These are phyloP conservation scores for Atta texana DNA, from an alignment of 1,140 invertebrate species.

Conservation along the genomic window DNA sequence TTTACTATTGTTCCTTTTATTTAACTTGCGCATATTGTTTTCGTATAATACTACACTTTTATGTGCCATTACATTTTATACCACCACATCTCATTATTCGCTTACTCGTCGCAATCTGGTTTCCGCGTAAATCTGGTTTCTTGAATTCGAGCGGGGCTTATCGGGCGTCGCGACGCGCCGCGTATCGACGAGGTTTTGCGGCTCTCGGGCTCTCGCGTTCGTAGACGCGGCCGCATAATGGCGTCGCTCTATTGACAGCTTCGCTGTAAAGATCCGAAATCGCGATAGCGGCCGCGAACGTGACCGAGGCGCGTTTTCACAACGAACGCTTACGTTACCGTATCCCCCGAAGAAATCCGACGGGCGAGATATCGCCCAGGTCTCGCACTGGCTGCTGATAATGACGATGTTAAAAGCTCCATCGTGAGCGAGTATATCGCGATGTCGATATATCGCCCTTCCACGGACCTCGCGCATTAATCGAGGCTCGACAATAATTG, in stretches of 20 bases:
- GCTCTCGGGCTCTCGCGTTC: conserved; percentile 43
- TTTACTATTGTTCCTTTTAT: not conserved
- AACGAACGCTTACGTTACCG: conserved; percentile 50
- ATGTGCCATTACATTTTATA: too few species aligned
- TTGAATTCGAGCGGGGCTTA: conserved; percentile 48
- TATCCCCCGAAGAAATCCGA: conserved; percentile 53
- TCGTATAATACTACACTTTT: not conserved
- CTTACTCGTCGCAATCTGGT: not conserved
- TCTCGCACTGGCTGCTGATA: conserved; percentile 47
- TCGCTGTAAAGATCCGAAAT: conserved; percentile 62
- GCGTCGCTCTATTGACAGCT: conserved; percentile 62
- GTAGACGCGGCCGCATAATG: conserved; percentile 53
- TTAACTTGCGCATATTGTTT: not conserved
- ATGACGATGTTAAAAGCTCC: conserved; percentile 55
- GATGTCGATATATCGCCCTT: conserved; percentile 40
- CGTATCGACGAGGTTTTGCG: conserved; percentile 50
- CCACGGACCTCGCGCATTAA: conserved; percentile 6
- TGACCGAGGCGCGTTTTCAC: conserved; percentile 62
- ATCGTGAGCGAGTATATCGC: conserved; percentile 46
- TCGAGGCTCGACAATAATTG: conserved; percentile 15
- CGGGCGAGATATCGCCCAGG: conserved; percentile 43
- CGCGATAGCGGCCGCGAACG: conserved; percentile 56
- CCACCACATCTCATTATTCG: not conserved
- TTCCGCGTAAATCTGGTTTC: conserved; percentile 20
- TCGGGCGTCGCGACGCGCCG: conserved; percentile 26